Base-by-base conservation (phyloP, 1,140 invertebrate genomes). In the Agrypnia vestita region DNA sequence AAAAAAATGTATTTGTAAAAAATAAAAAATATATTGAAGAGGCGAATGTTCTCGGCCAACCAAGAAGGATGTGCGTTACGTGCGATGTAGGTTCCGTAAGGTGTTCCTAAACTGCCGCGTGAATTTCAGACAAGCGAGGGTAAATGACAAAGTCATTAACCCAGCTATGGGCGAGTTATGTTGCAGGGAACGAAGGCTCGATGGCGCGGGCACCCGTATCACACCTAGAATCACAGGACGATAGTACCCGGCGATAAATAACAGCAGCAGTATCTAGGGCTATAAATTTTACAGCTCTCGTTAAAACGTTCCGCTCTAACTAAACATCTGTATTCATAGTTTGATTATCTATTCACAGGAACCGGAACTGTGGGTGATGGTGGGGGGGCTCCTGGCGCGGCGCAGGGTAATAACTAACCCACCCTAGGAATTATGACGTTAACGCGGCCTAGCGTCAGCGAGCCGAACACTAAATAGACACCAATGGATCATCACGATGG, bases 291-390 rank as follows among this genome's bases (percentile, higher is more conserved):
- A 78, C 25, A 79, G 71, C 59, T 78, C 75, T 77, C 73, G 76
- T 80, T 80, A 80, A 80, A 80, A 71, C 64, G 64, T 74, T 64
- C 76, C 15, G 59, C 35, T 44, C 51, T 77, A 78, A 74, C 80
- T 78, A 73, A 81, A 81, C 80, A 81, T 81, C 76, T 76, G 77
- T 82, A 82, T 82, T 82, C 78, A 82, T 82, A 82, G 80, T 82
- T 79, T 79, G 77, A 82, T 82, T 82, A 82, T 76, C 77, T 82
- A 79, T 82, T 82, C 80, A 82, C 62, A 62, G 19, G 72, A 35
- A 73, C 69, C 46, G 44, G 25, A 6, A 1, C 10, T n/a, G 64
- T n/a, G 64, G 21, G 15, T 46, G 43, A 6, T 19, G 35, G 59
- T 9, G 15, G 53, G 35, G 59, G 10, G 15, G 53, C 15, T 35